phyloP scores from a whole-genome alignment of 1,140 invertebrate species.

The Ruditapes philippinarum region DNA sequence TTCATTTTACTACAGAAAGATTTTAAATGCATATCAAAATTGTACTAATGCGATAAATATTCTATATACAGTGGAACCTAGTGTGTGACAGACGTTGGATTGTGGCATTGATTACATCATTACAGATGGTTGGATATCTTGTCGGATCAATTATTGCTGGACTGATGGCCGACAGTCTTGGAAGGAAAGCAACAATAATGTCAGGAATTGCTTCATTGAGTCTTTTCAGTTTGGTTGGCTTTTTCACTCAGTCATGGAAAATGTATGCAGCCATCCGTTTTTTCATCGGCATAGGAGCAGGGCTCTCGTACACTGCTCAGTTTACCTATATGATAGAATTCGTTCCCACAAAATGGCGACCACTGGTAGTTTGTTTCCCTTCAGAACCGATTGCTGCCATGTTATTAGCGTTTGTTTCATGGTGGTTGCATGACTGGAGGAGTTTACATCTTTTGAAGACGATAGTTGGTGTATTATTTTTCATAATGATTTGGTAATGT shows the following conservation, averaged over 20 bases:
- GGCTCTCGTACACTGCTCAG: neutral
- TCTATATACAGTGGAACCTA: slow-evolving; percentile 14
- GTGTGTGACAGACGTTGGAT: slow-evolving; percentile 70
- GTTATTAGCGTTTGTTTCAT: neutral
- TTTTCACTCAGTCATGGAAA: slow-evolving; percentile 67
- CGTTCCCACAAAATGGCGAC: neutral
- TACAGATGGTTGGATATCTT: slow-evolving; percentile 73
- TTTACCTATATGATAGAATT: neutral
- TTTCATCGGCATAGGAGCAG: slow-evolving; percentile 61
- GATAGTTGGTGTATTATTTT: neutral
- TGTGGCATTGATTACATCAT: slow-evolving; percentile 61
- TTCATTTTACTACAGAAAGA: too few relatives aligned
- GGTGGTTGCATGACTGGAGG: slow-evolving; percentile 10
- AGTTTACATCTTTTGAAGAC: neutral
- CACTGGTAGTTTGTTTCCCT: neutral
- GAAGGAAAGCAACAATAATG: slow-evolving; percentile 64
- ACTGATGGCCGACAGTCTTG: slow-evolving; percentile 69
- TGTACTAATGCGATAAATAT: neutral
- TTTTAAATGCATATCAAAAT: too few relatives aligned
- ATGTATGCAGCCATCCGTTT: slow-evolving; percentile 69
- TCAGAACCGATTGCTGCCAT: neutral
- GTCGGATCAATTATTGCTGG: slow-evolving; percentile 66
- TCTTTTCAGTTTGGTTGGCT: slow-evolving; percentile 40
- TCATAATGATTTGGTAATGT: neutral
- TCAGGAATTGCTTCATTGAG: slow-evolving; percentile 20